Evolutionary conservation across 2,888 invertebrate genomes (phyloP).

Genomic region (Fragum fragum): DNA sequence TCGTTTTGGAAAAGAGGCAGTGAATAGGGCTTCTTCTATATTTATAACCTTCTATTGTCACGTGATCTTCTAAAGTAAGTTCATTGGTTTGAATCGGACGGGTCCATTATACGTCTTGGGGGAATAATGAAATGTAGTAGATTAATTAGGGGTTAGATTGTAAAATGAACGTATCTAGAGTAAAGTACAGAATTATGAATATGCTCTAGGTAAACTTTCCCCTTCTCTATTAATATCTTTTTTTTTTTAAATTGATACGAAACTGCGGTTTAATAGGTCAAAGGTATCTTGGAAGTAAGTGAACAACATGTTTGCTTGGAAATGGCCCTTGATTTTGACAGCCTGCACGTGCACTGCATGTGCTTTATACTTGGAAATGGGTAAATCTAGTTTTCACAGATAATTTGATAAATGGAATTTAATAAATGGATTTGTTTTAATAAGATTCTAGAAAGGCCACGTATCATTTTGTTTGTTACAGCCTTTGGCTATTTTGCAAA

Average conservation of each 20-base stretch:
- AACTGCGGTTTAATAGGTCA: background rate
- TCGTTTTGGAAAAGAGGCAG: constrained; percentile 80
- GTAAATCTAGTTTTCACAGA: constrained; percentile 15
- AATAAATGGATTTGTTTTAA: too few species aligned
- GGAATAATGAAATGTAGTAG: background rate
- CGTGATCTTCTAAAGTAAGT: constrained; percentile 38
- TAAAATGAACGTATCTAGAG: background rate
- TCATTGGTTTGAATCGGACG: constrained; percentile 27
- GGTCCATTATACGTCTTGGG: background rate
- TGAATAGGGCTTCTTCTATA: background rate
- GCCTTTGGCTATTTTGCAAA: too few species aligned
- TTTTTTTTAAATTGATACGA: constrained; percentile 14
- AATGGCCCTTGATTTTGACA: constrained; percentile 13
- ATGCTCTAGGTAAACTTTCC: too few species aligned
- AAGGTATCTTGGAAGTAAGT: background rate
- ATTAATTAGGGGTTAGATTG: background rate
- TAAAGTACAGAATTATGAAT: background rate
- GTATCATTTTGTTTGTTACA: too few species aligned
- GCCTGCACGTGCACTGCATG: constrained; percentile 9
- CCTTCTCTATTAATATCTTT: too few species aligned
- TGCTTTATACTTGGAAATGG: constrained; percentile 36
- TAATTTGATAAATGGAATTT: too few species aligned
- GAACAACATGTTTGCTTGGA: constrained; percentile 34
- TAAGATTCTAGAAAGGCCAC: too few species aligned
- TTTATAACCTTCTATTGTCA: constrained; percentile 64